Conservation (phyloP, 2,797 vertebrate genomes). For the Gadopsis marmoratus region DNA sequence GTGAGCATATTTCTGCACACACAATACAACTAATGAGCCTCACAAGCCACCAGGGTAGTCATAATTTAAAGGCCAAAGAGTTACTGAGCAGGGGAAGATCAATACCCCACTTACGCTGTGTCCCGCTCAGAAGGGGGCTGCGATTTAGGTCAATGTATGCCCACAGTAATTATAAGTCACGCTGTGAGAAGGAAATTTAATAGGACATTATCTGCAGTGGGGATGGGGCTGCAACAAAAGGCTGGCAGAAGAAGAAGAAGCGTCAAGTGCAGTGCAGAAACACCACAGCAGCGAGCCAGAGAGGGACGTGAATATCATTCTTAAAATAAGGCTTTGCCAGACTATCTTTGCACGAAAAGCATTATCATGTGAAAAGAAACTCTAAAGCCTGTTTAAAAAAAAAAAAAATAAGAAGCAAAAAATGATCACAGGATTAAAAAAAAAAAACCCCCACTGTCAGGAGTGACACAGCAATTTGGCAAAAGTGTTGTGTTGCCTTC, state of each 20-base stretch:
- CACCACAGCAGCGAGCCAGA: neutral
- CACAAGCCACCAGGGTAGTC: neutral
- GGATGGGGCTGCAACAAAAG: neutral
- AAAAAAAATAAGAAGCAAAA: too few relatives aligned
- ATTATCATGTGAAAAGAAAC: neutral
- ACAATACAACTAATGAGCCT: constrained; percentile 3
- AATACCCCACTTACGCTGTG: constrained; percentile 20
- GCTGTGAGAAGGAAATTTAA: constrained; percentile 38
- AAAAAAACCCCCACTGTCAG: neutral
- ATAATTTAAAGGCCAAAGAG: constrained; percentile 23
- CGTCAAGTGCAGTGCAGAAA: neutral
- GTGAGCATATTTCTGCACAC: neutral
- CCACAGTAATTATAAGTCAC: constrained; percentile 47
- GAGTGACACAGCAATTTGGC: constrained; percentile 6
- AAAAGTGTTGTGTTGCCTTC: neutral
- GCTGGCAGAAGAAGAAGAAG: neutral
- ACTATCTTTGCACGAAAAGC: neutral
- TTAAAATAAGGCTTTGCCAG: neutral
- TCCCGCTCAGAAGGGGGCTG: constrained; percentile 12
- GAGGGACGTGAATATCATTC: neutral
- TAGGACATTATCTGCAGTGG: constrained; percentile 25
- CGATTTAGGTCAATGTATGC: constrained; percentile 37
- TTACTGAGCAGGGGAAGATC: constrained; percentile 24
- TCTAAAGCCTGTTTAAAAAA: neutral
- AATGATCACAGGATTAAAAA: neutral